phyloP scores from a whole-genome alignment of 2,113 vertebrate genomes.

The Hystrix cristata region DNA sequence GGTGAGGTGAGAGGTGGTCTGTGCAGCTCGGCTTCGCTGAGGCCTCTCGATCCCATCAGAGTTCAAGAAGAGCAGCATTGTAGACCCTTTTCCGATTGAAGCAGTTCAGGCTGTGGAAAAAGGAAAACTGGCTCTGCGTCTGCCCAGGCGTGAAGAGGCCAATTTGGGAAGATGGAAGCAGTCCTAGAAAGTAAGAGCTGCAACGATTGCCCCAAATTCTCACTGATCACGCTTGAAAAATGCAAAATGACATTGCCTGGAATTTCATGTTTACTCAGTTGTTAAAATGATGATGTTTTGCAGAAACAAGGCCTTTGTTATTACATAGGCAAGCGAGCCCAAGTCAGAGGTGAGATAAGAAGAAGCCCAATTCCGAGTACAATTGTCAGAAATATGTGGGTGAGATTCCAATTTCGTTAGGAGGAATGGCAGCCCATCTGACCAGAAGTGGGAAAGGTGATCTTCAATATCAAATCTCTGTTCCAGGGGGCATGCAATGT shows the following conservation, averaged over 20 bases:
- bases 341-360: background rate
- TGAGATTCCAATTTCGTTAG: background rate
- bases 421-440: background rate
- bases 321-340: conserved; percentile 8
- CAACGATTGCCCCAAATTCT: background rate
- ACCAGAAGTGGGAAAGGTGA: background rate
- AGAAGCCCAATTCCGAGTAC: background rate
- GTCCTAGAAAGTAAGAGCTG: background rate
- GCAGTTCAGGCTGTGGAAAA: background rate
- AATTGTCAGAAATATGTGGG: conserved; percentile 25
- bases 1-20: background rate
- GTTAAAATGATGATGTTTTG: conserved; percentile 19
- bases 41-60: background rate
- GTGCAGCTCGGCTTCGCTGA: background rate
- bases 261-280: background rate
- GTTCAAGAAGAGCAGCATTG: background rate
- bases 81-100: background rate
- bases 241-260: background rate
- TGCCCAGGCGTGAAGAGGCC: background rate
- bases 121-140: background rate
- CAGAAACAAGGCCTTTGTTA: background rate
- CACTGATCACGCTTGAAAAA: conserved; percentile 1
- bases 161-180: background rate
- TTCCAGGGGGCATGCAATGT: background rate
- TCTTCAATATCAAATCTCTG: conserved; percentile 14